Evolutionary conservation across 2,888 invertebrate genomes (phyloP), one percentile per base, ranked within the genome.

Genomic region (Melangyna quadrimaculata): DNA sequence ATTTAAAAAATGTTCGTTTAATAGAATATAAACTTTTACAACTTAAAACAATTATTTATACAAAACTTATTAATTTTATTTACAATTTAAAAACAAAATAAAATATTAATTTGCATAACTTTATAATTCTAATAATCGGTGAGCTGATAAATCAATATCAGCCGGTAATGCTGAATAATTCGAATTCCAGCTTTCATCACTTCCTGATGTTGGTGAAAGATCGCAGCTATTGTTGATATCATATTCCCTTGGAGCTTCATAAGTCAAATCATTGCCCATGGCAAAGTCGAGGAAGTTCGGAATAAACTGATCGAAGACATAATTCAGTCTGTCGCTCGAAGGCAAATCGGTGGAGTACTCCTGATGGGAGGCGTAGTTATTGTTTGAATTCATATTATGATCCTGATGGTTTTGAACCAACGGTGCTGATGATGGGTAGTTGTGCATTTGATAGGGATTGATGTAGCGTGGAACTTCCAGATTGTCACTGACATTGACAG

Each of bases 171-270:
- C 53, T 5, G 80, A 75, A 55, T 61, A 80, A 32, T 43, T 69
- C 6, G 86, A 73, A 5, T 73, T 22, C 86, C 86, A 86, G 35
- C 80, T 86, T 5, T 67, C 81, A 29, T 81, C 78, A 53, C 81
- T 81, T 9, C 29, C 55, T 10, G 77, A 77, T 8, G 55, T 63
- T 37, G 81, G 81, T 37, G 86, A 81, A 6, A 77, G 55, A 45
- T 57, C 71, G 43, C 61, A 81, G 8, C 43, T 53, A 27, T n/a
- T 70, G n/a, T 22, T 55, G 0, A 14, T 12, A 3, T 51, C 29
- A n/a, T 14, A 53, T 24, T 71, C 72, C 7, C 37, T 69, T 24
- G 70, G 35, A 5, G 45, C 40, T 24, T 79, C 79, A 27, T 65
- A 70, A 10, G 65, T 1, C 27, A 75, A 32, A 10, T 73, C 80